These are phyloP conservation scores for Polyergus mexicanus DNA, from an alignment of 1,140 invertebrate genomes.

Conservation along the genomic window DNA sequence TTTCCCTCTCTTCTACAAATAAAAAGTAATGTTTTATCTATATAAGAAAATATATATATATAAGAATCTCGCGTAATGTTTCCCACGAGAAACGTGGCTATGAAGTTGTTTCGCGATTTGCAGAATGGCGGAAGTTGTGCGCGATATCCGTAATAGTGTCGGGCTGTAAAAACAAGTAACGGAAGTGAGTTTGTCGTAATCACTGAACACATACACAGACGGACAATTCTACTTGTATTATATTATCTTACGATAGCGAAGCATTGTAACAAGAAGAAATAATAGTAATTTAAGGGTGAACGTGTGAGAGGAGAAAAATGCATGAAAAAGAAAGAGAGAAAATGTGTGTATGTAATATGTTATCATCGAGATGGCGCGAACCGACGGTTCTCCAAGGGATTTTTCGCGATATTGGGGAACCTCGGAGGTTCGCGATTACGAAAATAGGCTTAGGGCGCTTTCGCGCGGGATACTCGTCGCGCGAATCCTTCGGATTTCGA, in stretches of 20 bases:
- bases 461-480: slow-evolving; percentile 45
- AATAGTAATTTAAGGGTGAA: slow-evolving; percentile 64
- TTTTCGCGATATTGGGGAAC: slow-evolving; percentile 9
- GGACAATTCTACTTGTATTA: slow-evolving; percentile 74
- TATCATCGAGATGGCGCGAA: slow-evolving; percentile 42
- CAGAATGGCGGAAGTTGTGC: slow-evolving; percentile 26
- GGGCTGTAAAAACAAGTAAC: slow-evolving; percentile 17
- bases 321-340: slow-evolving; percentile 6
- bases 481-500: not conserved
- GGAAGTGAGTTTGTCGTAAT: slow-evolving; percentile 60
- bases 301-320: slow-evolving; percentile 29
- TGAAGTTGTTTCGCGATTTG: slow-evolving; percentile 8
- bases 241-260: slow-evolving; percentile 71
- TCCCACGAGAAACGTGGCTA: not conserved
- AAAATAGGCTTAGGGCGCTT: slow-evolving; percentile 45
- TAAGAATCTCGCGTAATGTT: not conserved
- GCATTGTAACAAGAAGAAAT: slow-evolving; percentile 70
- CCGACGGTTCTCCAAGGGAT: slow-evolving; percentile 36
- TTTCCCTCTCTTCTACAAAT: not conserved
- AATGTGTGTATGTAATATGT: slow-evolving; percentile 30
- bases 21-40: not conserved
- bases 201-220: not conserved
- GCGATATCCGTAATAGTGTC: slow-evolving; percentile 2
- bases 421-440: slow-evolving; percentile 28
- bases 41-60: not conserved